Conservation (phyloP, 2,888 invertebrate genomes). For the Lasioglossum vierecki region DNA sequence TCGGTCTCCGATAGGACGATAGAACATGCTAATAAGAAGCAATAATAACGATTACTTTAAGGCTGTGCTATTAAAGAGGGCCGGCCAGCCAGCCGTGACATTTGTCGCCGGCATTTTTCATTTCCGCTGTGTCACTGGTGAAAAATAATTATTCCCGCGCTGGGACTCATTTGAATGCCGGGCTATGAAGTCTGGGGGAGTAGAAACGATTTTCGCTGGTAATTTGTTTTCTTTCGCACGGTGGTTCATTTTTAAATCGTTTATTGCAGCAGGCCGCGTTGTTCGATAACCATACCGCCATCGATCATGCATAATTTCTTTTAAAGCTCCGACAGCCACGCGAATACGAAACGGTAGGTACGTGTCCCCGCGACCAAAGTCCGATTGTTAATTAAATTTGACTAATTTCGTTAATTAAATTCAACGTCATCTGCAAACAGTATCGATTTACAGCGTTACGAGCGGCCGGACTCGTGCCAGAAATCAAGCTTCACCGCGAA, state of each 20-base stretch:
- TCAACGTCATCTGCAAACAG: slow-evolving; percentile 46
- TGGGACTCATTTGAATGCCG: neutral
- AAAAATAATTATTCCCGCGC: slow-evolving; percentile 38
- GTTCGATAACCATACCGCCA: neutral
- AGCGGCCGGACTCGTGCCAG: slow-evolving; percentile 5
- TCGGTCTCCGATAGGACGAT: slow-evolving; percentile 78
- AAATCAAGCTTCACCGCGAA: slow-evolving; percentile 10
- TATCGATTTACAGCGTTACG: slow-evolving; percentile 30
- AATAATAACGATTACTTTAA: slow-evolving; percentile 79
- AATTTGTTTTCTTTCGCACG: slow-evolving; percentile 14
- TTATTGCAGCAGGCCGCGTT: neutral
- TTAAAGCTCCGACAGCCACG: neutral
- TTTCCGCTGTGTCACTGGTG: slow-evolving; percentile 60
- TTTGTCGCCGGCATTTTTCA: slow-evolving; percentile 74
- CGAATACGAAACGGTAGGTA: neutral
- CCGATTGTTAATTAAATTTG: slow-evolving; percentile 39
- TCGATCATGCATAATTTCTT: neutral
- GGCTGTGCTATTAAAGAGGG: slow-evolving; percentile 69
- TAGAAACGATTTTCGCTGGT: slow-evolving; percentile 2
- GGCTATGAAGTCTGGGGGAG: neutral
- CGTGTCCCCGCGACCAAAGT: neutral
- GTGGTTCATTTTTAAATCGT: neutral
- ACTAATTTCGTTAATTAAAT: slow-evolving; percentile 47
- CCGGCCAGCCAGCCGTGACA: slow-evolving; percentile 63
- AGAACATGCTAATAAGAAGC: slow-evolving; percentile 80